Conservation (phyloP, 2,888 invertebrate genomes). For the Latrodectus elegans region DNA sequence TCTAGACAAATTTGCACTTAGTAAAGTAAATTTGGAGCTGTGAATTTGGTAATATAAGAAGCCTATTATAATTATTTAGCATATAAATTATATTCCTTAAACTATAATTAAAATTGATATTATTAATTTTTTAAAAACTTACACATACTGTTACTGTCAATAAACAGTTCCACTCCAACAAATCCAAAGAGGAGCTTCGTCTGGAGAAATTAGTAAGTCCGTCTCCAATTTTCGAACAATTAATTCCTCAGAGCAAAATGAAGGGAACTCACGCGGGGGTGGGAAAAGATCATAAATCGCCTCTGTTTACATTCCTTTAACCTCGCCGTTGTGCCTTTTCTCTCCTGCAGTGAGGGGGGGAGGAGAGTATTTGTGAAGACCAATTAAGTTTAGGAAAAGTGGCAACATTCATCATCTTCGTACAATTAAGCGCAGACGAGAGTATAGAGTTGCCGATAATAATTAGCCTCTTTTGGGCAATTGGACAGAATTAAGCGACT, state of each 20-base stretch:
- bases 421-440: slow-evolving; percentile 57
- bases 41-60: too few relatives aligned
- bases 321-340: background rate
- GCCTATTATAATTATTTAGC: too few relatives aligned
- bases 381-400: slow-evolving; percentile 51
- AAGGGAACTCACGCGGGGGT: background rate
- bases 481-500: slow-evolving; percentile 60
- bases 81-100: too few relatives aligned
- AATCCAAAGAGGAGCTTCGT: too few relatives aligned
- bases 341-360: background rate
- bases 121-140: too few relatives aligned
- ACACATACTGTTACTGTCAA: too few relatives aligned
- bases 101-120: too few relatives aligned
- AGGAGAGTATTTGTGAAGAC: slow-evolving; percentile 29
- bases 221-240: background rate
- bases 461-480: slow-evolving; percentile 63
- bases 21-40: too few relatives aligned
- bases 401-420: slow-evolving; percentile 65
- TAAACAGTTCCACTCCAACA: too few relatives aligned
- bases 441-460: slow-evolving; percentile 51
- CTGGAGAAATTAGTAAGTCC: too few relatives aligned
- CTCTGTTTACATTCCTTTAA: slow-evolving; percentile 48
- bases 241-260: slow-evolving; percentile 2
- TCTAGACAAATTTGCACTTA: too few relatives aligned
- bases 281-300: slow-evolving; percentile 19